Percentiles rank a stretch among this genome's conserved stretches.
Conservation (phyloP, 23 tunicate species). For the Trididemnum miniatum region DNA sequence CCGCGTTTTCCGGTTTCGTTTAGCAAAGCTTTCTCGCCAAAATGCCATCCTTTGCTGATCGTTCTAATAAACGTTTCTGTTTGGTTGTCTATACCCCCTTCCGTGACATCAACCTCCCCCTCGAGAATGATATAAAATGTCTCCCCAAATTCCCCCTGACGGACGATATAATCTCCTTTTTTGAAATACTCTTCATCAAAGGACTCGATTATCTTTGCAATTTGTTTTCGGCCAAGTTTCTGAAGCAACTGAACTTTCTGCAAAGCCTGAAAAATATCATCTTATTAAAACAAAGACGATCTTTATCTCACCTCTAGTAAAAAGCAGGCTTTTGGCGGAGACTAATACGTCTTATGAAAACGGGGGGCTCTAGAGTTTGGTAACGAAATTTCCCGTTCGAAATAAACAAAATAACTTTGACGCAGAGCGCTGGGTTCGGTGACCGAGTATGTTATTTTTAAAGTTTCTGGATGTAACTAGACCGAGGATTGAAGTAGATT, state of each 20-base stretch:
- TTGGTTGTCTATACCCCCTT: neutral
- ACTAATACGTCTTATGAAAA: no score
- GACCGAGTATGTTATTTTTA: no score
- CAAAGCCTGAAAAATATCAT: conserved; percentile 33
- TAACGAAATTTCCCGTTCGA: no score
- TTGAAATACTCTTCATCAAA: conserved; percentile 75
- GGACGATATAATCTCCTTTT: conserved; percentile 71
- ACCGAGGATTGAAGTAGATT: no score
- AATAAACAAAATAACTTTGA: no score
- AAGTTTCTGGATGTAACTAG: no score
- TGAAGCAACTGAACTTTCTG: conserved; percentile 65
- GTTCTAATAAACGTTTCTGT: conserved; percentile 56
- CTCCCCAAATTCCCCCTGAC: conserved; percentile 86
- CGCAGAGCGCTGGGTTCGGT: no score
- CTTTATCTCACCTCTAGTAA: no score
- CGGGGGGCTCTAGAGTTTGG: no score
- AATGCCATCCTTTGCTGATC: conserved; percentile 66
- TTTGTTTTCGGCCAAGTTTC: conserved; percentile 29
- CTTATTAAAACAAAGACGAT: no score
- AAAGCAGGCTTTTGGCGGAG: no score
- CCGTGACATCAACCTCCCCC: conserved; percentile 92
- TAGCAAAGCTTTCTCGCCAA: conserved; percentile 93
- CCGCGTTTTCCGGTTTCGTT: conserved; percentile 70
- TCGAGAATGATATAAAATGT: conserved; percentile 90
- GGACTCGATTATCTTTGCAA: conserved; percentile 76